phyloP scores from a whole-genome alignment of 2,113 vertebrate species.

The Micronycteris hirsuta region DNA sequence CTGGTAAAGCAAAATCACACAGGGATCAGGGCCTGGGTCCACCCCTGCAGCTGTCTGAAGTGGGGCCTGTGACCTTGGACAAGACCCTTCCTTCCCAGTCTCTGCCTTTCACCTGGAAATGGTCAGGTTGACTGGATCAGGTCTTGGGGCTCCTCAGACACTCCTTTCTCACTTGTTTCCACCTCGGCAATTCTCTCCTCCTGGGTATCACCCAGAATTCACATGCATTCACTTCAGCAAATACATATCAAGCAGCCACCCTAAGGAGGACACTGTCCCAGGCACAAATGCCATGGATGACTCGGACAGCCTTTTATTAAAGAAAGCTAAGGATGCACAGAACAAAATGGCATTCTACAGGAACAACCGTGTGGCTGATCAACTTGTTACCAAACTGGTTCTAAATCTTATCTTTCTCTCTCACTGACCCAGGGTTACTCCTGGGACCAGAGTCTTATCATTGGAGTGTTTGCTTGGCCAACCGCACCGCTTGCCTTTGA shows the following conservation, averaged over 20 bases:
- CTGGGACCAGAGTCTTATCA: background rate
- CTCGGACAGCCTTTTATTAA: background rate
- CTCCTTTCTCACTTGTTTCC: background rate
- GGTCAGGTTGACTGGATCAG: background rate
- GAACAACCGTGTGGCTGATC: background rate
- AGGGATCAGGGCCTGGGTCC: background rate
- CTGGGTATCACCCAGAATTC: background rate
- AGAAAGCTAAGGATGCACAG: background rate
- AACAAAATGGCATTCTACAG: background rate
- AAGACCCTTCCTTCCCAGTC: background rate
- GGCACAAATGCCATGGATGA: background rate
- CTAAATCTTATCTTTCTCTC: background rate
- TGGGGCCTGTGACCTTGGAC: background rate
- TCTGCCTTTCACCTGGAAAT: background rate
- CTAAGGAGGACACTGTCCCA: fast-evolving
- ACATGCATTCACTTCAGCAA: background rate
- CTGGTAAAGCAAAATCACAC: background rate
- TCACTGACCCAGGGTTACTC: background rate
- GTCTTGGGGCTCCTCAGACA: background rate
- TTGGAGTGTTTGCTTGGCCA: background rate
- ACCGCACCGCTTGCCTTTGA: background rate
- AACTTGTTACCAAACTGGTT: background rate
- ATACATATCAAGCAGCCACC: background rate
- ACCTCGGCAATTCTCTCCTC: background rate
- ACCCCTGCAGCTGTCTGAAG: background rate